These are phyloP conservation scores for Oreochromis mossambicus DNA, from an alignment of 2,797 vertebrate genomes.

Conservation along the genomic window DNA sequence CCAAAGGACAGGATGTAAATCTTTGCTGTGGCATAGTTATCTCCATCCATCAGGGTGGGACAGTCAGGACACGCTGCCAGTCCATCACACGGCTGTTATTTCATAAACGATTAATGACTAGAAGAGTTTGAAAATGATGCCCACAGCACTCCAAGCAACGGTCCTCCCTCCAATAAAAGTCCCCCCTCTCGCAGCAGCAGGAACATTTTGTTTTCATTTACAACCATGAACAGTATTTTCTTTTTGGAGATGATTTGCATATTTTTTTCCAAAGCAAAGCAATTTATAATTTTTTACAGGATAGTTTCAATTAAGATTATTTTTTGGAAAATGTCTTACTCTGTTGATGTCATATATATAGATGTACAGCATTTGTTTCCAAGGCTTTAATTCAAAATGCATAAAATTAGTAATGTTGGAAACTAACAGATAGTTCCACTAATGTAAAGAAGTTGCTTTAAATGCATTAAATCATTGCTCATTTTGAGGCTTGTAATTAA, in stretches of 20 bases:
- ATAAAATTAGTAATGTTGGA: neutral
- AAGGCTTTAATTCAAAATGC: rapidly evolving
- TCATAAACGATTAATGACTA: neutral
- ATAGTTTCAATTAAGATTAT: neutral
- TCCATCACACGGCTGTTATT: neutral
- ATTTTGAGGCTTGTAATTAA: neutral
- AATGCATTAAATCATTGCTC: neutral
- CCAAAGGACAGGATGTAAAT: neutral
- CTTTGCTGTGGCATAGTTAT: neutral
- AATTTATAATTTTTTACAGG: neutral
- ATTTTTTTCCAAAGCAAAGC: neutral
- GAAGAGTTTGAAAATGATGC: neutral
- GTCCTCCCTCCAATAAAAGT: neutral
- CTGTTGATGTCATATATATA: neutral
- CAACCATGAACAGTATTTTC: neutral
- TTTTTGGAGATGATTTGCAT: neutral
- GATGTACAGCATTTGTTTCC: neutral
- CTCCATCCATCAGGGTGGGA: neutral
- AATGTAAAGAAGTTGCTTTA: rapidly evolving
- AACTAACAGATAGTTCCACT: neutral
- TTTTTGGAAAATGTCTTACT: neutral
- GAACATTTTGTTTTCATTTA: neutral
- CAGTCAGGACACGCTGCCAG: neutral
- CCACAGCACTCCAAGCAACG: neutral
- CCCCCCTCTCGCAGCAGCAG: neutral